phyloP scores from a whole-genome alignment of 2,113 vertebrate genomes.

The Cinclus mexicanus region DNA sequence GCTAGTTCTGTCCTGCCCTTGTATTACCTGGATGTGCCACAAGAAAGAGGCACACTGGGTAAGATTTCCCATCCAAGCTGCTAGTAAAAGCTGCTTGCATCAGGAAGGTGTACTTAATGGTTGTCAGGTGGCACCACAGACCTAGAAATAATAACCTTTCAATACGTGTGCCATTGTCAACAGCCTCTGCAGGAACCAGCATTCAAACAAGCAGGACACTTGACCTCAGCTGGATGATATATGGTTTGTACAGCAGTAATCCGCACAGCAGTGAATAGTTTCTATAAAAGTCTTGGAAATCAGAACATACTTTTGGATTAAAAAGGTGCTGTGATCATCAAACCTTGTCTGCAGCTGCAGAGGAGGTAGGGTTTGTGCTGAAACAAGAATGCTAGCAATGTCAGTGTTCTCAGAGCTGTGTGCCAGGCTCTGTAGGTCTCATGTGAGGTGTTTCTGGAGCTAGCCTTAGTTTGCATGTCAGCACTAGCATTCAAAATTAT shows the following conservation, averaged over 20 bases:
- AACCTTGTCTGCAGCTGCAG: background rate
- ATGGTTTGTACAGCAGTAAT: background rate
- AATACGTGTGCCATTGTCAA: background rate
- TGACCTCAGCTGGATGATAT: background rate
- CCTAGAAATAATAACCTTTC: background rate
- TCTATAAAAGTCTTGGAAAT: background rate
- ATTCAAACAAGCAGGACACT: background rate
- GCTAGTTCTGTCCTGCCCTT: background rate
- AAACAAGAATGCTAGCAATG: background rate
- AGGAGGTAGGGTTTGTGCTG: background rate
- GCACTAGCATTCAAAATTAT: background rate
- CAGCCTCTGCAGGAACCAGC: background rate
- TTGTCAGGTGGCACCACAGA: background rate
- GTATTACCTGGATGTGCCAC: background rate
- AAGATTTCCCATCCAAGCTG: background rate
- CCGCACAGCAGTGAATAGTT: background rate
- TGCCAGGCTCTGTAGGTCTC: background rate
- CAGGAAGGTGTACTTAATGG: background rate
- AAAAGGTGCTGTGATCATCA: background rate
- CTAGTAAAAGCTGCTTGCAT: background rate
- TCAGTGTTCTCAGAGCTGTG: background rate
- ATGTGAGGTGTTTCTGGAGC: background rate
- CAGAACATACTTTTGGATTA: background rate
- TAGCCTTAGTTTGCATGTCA: background rate
- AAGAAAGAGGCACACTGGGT: background rate